These are phyloP conservation scores for Metopia argyrocephala DNA, from an alignment of 2,888 invertebrate species.

Conservation along the genomic window DNA sequence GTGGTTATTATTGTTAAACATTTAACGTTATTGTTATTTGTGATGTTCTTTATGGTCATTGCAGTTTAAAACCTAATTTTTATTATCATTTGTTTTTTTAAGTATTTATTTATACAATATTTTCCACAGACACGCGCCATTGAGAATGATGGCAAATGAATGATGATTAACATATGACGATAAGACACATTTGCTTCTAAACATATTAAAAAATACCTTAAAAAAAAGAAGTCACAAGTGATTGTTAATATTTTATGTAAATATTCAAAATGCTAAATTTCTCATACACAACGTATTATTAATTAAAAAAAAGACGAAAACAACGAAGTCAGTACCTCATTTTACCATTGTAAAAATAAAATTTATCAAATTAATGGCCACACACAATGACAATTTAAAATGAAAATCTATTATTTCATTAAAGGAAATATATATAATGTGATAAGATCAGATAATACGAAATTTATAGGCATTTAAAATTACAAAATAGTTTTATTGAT, in stretches of 20 bases:
- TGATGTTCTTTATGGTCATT: constrained; percentile 30
- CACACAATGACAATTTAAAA: constrained; percentile 38
- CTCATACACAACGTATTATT: constrained; percentile 41
- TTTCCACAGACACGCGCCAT: constrained; percentile 52
- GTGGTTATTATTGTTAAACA: constrained; percentile 17
- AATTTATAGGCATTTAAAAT: no score
- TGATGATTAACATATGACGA: not conserved
- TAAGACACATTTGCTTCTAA: not conserved
- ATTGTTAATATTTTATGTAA: constrained; percentile 52
- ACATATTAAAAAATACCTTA: constrained; percentile 2
- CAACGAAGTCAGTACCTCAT: no score
- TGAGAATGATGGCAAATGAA: constrained; percentile 42
- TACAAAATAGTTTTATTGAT: no score
- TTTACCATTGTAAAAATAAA: no score
- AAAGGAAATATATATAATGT: no score
- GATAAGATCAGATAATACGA: no score
- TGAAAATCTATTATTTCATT: no score
- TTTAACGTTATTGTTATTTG: constrained; percentile 30
- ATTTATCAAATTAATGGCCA: constrained; percentile 15
- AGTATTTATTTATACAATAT: constrained; percentile 21
- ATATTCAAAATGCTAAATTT: constrained; percentile 57
- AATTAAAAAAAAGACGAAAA: not conserved
- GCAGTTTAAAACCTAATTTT: constrained; percentile 20
- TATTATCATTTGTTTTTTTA: constrained; percentile 12
- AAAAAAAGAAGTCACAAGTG: constrained; percentile 36